Base-by-base conservation (phyloP, 2,888 invertebrate genomes). In the Harpalus rubripes region DNA sequence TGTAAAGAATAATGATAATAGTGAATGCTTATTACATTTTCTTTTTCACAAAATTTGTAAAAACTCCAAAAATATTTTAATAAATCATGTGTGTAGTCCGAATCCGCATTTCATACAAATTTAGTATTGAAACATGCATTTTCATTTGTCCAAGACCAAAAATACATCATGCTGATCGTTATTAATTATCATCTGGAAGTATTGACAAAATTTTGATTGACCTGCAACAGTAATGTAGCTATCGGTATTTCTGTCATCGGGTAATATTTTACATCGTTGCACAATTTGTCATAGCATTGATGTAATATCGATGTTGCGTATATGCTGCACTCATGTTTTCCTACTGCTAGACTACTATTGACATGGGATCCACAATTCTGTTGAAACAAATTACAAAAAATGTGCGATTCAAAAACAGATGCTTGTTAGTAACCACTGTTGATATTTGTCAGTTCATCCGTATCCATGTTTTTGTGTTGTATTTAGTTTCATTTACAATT, bases 251-350 rank as follows among this genome's bases (percentile, higher is more conserved):
- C 68, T 68, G 68, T 68, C 68, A 68, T 39, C 68, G 68, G 10
- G 68, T 39, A 68, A 68, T 39, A 68, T 68, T 68, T 68, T 68
- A 68, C 68, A 68, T 68, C 68, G 68, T n/a, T 68, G 68, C 68
- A 68, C 68, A 68, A 68, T 68, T 68, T 68, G 68, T 39, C 68
- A 32, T 26, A 32, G 39, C 39, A 68, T 68, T 68, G 68, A 68
- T 68, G 68, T 39, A 68, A 68, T 68, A 68, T 68, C 68, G 68
- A 68, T 68, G 68, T 39, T 68, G 68, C 68, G 32, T 68, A 32
- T 68, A 41, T 68, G 68, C 68, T 32, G 12, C 15, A 39, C n/a
- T 32, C 15, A 15, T 68, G 68, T 68, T 10, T 68, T 26, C 59
- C 18, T 68, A 15, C 32, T 12, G 15, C 32, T 39, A 12, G 63